Evolutionary conservation across 2,113 vertebrate genomes (phyloP).

Genomic region (Lepus americanus): DNA sequence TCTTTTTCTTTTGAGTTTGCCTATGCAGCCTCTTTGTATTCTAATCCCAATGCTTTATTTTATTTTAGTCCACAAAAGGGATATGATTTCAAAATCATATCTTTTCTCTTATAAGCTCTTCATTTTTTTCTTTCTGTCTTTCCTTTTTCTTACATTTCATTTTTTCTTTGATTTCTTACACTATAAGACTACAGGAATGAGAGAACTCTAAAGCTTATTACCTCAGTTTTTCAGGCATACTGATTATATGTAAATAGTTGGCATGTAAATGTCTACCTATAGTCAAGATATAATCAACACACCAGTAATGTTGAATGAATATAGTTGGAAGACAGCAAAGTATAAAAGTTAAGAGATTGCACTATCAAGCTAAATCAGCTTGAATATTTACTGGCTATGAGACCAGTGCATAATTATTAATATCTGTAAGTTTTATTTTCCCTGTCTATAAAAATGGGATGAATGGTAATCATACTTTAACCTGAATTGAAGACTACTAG

Average conservation of each 20-base stretch:
- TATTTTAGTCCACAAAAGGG: background rate
- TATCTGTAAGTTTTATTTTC: background rate
- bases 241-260: conserved; percentile 9
- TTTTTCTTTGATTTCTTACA: conserved; percentile 10
- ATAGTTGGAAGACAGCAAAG: background rate
- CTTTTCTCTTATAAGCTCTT: conserved; percentile 43
- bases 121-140: background rate
- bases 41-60: background rate
- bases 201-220: background rate
- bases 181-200: background rate
- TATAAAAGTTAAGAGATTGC: background rate
- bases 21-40: conserved; percentile 12
- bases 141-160: conserved; percentile 11
- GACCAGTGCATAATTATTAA: background rate
- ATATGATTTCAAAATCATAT: background rate
- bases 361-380: conserved; percentile 16
- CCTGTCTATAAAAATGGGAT: conserved; percentile 1
- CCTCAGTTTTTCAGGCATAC: conserved; percentile 12
- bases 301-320: background rate
- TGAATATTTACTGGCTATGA: background rate
- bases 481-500: background rate
- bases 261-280: conserved; percentile 38
- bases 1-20: background rate
- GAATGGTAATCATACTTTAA: conserved; percentile 3
- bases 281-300: background rate